These are phyloP conservation scores for Thaumetopoea pityocampa DNA, from an alignment of 1,140 invertebrate genomes.

Conservation along the genomic window DNA sequence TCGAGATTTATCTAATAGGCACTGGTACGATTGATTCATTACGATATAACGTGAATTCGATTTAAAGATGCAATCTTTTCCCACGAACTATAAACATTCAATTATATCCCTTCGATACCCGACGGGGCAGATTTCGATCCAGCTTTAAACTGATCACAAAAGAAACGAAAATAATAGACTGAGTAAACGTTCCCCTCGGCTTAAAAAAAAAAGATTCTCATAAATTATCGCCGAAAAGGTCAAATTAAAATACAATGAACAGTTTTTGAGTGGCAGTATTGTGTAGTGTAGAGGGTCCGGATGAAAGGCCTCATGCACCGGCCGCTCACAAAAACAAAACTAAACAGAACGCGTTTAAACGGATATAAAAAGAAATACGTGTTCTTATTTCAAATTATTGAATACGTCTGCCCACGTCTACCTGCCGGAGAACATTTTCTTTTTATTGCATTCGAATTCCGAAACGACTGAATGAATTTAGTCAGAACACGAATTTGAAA, in stretches of 20 bases:
- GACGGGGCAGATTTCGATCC: slow-evolving; percentile 32
- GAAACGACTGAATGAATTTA: slow-evolving; percentile 54
- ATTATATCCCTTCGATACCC: slow-evolving; percentile 16
- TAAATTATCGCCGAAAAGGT: slow-evolving; percentile 75
- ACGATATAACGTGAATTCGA: too few species aligned
- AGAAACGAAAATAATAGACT: slow-evolving; percentile 64
- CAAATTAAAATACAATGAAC: slow-evolving; percentile 76
- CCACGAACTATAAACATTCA: slow-evolving; percentile 13
- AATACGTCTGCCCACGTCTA: slow-evolving; percentile 73
- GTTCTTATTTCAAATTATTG: slow-evolving; percentile 75
- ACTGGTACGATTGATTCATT: too few species aligned
- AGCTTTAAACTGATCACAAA: slow-evolving; percentile 54
- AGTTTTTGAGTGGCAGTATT: slow-evolving; percentile 75
- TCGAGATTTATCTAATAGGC: too few species aligned
- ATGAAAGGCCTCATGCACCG: slow-evolving; percentile 69
- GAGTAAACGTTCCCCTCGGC: slow-evolving; percentile 61
- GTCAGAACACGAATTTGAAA: slow-evolving; percentile 31
- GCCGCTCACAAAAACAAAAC: slow-evolving; percentile 71
- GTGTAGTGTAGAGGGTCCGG: slow-evolving; percentile 62
- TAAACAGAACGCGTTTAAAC: slow-evolving; percentile 74
- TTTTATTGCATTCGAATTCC: slow-evolving; percentile 63
- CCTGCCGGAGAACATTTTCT: slow-evolving; percentile 50
- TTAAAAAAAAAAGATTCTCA: slow-evolving; percentile 63
- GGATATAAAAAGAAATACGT: slow-evolving; percentile 74
- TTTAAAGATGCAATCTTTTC: too few species aligned